These are phyloP conservation scores for Lasioglossum pauxillum DNA, from an alignment of 2,888 invertebrate species.

Conservation along the genomic window DNA sequence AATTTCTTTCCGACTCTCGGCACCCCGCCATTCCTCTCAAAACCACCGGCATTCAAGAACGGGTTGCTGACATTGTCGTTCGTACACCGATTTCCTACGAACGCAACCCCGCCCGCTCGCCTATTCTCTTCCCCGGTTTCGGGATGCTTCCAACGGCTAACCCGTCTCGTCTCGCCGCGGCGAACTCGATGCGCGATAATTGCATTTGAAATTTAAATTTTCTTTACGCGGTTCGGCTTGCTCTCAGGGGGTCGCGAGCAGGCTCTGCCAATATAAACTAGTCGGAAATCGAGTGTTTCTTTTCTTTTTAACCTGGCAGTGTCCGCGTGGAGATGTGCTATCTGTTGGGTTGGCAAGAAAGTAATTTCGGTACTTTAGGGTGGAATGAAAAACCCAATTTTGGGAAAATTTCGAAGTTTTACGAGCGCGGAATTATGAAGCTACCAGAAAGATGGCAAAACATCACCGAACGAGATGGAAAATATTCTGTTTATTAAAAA, in stretches of 20 bases:
- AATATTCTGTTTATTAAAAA: no score
- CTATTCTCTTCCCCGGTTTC: not conserved
- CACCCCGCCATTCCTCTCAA: not conserved
- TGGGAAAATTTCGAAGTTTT: no score
- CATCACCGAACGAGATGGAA: no score
- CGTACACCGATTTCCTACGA: not conserved
- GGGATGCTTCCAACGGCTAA: not conserved
- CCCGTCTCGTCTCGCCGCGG: not conserved
- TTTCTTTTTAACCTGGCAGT: not conserved
- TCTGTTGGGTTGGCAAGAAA: no score
- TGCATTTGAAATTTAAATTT: slow-evolving; percentile 46
- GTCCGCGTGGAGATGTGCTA: no score
- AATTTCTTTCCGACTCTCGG: not conserved
- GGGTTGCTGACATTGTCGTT: not conserved
- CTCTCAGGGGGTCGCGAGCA: not conserved
- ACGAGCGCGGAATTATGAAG: no score
- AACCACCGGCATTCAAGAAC: not conserved
- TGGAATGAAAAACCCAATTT: no score
- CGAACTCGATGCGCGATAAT: slow-evolving; percentile 23
- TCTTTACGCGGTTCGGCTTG: not conserved
- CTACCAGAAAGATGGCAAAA: no score
- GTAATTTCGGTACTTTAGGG: no score
- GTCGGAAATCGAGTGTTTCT: not conserved
- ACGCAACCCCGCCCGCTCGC: not conserved
- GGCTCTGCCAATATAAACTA: slow-evolving; percentile 7